phyloP scores from a whole-genome alignment of 2,888 invertebrate species.

The Gandaritis pyraliata region DNA sequence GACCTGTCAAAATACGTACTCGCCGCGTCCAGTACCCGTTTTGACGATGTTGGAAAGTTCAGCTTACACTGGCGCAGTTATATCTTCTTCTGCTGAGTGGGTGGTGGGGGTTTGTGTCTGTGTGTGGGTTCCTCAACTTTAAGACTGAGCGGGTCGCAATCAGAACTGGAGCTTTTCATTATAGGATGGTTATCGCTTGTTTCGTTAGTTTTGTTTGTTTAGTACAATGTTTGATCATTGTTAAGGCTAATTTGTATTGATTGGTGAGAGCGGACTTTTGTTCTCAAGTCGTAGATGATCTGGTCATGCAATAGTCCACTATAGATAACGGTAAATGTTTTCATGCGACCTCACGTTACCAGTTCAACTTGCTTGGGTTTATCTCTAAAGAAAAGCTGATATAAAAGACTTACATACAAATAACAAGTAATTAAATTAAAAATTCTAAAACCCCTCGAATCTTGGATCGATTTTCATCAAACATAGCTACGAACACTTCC shows the following conservation, averaged over 20 bases:
- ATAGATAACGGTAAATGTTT: too few relatives aligned
- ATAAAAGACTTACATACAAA: too few relatives aligned
- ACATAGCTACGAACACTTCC: too few relatives aligned
- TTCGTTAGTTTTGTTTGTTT: slow-evolving; percentile 68
- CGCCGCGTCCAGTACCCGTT: slow-evolving; percentile 35
- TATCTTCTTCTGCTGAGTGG: slow-evolving; percentile 60
- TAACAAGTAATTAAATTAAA: too few relatives aligned
- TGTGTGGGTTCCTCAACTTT: slow-evolving; percentile 62
- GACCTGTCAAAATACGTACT: slow-evolving; percentile 63
- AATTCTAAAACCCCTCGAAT: too few relatives aligned
- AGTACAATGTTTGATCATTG: slow-evolving; percentile 51
- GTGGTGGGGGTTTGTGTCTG: slow-evolving; percentile 56
- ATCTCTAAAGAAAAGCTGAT: too few relatives aligned
- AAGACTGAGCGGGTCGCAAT: slow-evolving; percentile 82
- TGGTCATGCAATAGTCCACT: not conserved
- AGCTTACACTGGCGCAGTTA: slow-evolving; percentile 54
- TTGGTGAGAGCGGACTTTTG: slow-evolving; percentile 46
- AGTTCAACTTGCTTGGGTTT: too few relatives aligned
- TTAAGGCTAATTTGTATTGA: slow-evolving; percentile 46
- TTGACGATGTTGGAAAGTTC: slow-evolving; percentile 42
- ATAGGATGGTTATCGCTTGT: slow-evolving; percentile 78
- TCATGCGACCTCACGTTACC: too few relatives aligned
- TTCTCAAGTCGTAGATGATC: slow-evolving; percentile 28
- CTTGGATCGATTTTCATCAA: too few relatives aligned
- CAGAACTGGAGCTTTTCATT: slow-evolving; percentile 80